Evolutionary conservation across 1,140 invertebrate genomes (phyloP), one percentile per base, ranked within the genome.

Genomic region (Drosophila repletoides): DNA sequence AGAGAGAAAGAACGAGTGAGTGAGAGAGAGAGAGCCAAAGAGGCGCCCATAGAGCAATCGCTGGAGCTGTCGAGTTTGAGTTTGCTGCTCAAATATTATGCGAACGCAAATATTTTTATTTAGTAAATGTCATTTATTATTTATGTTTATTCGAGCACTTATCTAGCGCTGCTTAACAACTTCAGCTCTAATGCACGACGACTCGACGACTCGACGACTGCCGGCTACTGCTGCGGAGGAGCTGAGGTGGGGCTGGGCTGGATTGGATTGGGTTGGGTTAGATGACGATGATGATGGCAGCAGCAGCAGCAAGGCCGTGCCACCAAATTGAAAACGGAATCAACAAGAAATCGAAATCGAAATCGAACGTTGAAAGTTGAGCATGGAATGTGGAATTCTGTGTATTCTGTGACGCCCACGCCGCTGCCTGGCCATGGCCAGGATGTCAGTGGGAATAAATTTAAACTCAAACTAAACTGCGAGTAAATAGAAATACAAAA

Each of bases 121-220:
- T 89, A 89, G 87, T 89, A 89, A 89, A 89, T 89, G 87, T 89
- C 87, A 89, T 89, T 89, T 89, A 89, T 89, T 89, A 89, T 89
- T 89, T 89, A 89, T 89, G 77, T 89, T 89, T 89, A 89, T 89
- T 89, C 87, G 87, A 89, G 87, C 87, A 89, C 87, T 89, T 89
- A 89, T 89, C 87, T 89, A 89, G 87, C 83, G 83, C 83, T 88
- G 73, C 83, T 87, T 88, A 88, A 88, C 81, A 86, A 87, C 76
- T 87, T 87, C 70, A 74, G 76, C 83, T 79, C 80, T 87, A 87
- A 80, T 86, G 81, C 80, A 84, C 63, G 72, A 66, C 61, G 38
- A 49, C 26, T 36, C 61, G 38, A 49, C 26, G 31, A 28, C 59
- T 26, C 41, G 45, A 17, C 17, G 22, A 31, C 10, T 14, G 29